A percentile compares a stretch with the other conserved stretches of the same genome.
Evolutionary conservation across 2,113 vertebrate species (phyloP).

Genomic region (Muntiacus reevesi): DNA sequence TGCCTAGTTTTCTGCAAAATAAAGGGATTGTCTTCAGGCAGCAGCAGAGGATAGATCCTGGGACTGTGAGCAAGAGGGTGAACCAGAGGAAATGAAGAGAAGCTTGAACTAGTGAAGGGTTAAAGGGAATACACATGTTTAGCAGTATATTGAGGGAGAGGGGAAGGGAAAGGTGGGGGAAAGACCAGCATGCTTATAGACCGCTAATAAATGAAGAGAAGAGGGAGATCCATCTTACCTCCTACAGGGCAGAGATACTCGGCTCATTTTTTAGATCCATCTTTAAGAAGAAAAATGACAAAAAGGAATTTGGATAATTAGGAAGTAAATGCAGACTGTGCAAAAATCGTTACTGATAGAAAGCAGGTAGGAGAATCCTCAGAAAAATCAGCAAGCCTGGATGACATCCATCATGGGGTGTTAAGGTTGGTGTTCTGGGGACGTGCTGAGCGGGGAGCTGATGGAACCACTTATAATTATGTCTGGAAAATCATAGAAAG

Average conservation of each 20-base stretch:
- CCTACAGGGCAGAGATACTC: constrained; percentile 62
- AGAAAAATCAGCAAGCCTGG: constrained; percentile 70
- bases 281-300: constrained; percentile 79
- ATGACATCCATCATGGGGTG: constrained; percentile 70
- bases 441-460: constrained; percentile 49
- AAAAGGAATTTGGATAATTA: constrained; percentile 79
- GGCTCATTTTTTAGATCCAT: constrained; percentile 75
- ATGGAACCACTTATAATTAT: constrained; percentile 73
- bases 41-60: background rate
- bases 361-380: constrained; percentile 69
- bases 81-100: background rate
- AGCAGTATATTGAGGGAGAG: constrained; percentile 7
- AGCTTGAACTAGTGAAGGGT: constrained; percentile 40
- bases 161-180: constrained; percentile 6
- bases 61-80: background rate
- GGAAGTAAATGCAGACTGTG: constrained; percentile 77
- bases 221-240: constrained; percentile 64
- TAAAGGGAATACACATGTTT: constrained; percentile 48
- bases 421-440: constrained; percentile 73
- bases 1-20: background rate
- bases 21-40: background rate
- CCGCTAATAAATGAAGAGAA: constrained; percentile 63
- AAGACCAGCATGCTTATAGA: constrained; percentile 15
- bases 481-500: constrained; percentile 69
- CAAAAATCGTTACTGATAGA: constrained; percentile 72